Percentiles rank a stretch among this genome's conserved stretches.
phyloP scores from a whole-genome alignment of 2,888 invertebrate species.

The Eumerus sabulonum region DNA sequence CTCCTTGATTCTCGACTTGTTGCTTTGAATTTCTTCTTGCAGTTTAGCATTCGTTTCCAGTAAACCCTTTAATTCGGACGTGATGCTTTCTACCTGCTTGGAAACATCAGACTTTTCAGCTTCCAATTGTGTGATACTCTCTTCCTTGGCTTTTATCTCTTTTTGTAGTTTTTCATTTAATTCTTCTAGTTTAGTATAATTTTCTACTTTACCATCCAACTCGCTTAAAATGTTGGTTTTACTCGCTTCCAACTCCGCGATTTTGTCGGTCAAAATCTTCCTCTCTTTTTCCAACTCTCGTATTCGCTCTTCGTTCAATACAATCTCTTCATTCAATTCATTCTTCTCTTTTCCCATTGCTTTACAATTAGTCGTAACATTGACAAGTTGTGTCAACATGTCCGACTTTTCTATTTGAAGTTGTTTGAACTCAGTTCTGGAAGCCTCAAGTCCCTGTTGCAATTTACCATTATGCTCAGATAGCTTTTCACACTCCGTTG shows the following conservation, averaged over 20 bases:
- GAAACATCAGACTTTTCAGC: constrained; percentile 61
- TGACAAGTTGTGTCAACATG: constrained; percentile 70
- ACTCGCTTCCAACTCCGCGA: constrained; percentile 47
- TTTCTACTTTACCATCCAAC: constrained; percentile 54
- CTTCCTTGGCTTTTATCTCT: constrained; percentile 19
- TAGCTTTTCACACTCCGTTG: constrained; percentile 64
- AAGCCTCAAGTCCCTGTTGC: constrained; percentile 17
- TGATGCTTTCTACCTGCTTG: constrained; percentile 71
- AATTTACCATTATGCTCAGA: constrained; percentile 66
- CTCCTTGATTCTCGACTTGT: neutral
- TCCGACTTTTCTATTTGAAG: constrained; percentile 75
- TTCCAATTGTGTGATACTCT: constrained; percentile 4
- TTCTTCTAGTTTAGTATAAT: constrained; percentile 67
- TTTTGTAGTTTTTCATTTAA: constrained; percentile 67
- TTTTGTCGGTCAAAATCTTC: constrained; percentile 28
- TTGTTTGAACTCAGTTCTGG: constrained; percentile 26
- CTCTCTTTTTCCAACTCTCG: constrained; percentile 75
- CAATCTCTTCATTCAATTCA: constrained; percentile 77
- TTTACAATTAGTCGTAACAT: constrained; percentile 62
- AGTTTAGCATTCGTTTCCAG: constrained; percentile 70
- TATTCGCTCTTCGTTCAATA: constrained; percentile 82
- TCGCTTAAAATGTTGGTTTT: constrained; percentile 51
- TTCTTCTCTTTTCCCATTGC: constrained; percentile 70
- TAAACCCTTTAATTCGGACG: constrained; percentile 62
- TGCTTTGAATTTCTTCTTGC: constrained; percentile 1